Evolutionary conservation across 1,140 invertebrate species (phyloP), one percentile per base, ranked within the genome.

Genomic region (Drosophila baimaii): DNA sequence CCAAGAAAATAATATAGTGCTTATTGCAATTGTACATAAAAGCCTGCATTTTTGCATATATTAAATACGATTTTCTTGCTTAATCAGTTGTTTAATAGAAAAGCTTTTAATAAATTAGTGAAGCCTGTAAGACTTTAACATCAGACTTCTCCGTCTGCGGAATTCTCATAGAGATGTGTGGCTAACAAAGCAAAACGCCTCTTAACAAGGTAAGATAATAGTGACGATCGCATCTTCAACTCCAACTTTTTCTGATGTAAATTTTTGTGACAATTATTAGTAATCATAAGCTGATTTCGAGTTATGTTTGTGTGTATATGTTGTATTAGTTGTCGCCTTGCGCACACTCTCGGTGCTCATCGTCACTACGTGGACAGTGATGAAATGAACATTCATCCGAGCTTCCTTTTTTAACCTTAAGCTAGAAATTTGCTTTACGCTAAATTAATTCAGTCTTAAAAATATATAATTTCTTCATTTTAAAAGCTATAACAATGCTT

Each of bases 1-100:
- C 19, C 29, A 33, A 52, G 29, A 15, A 33, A 33, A 10, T 54
- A 31, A 54, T 54, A 54, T 54, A 35, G 31, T 54, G 49, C 49
- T 52, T 52, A 21, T 52, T 17, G 51, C 51, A 23, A 35, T 52
- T 13, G 17, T 33, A 1, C 15, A 15, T 52, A 52, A 52, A 52
- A 52, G 29, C 29, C 29, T 21, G 31, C 19, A 54, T 1, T 23
- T 52, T 54, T 35, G 51, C 31, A 54, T 33, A 52, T 54, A 35
- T 35, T n/a, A 15, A 35, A 35, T 13, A 5, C 2, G 13, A 35
- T 33, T 21, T 54, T 35, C 5, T 21, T 5, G 29, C 51, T 35
- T 35, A 54, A 19, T 54, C 49, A 52, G 19, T 35, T 15, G 17
- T 9, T 52, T 1, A 21, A 33, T 33, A 13, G 5, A 33, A 33